Evolutionary conservation across 2,888 invertebrate genomes (phyloP).

Genomic region (Phlogophora meticulosa): DNA sequence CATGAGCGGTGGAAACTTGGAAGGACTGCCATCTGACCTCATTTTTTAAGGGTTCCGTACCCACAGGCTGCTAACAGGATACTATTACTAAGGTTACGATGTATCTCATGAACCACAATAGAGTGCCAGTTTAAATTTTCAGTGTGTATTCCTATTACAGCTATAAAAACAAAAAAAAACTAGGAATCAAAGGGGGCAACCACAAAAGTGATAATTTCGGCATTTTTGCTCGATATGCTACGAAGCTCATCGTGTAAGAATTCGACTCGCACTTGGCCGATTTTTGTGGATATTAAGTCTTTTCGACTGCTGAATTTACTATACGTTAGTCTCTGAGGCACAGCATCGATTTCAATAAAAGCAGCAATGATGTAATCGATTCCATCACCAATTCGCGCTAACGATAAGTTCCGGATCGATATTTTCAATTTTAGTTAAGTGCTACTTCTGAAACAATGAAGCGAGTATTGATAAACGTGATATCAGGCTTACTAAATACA

Average conservation of each 20-base stretch:
- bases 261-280: no score
- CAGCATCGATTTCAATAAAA: background rate
- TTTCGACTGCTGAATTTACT: background rate
- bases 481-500: slow-evolving; percentile 21
- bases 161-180: no score
- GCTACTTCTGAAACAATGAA: slow-evolving; percentile 39
- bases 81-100: no score
- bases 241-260: no score
- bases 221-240: no score
- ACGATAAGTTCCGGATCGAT: slow-evolving; percentile 45
- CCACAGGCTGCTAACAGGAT: no score
- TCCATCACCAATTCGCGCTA: slow-evolving; percentile 14
- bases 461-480: slow-evolving; percentile 25
- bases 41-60: no score
- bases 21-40: background rate
- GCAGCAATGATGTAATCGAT: slow-evolving; percentile 22
- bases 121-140: no score
- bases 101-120: no score
- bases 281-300: background rate
- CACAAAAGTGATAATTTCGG: no score
- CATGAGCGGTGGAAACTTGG: background rate
- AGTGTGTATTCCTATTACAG: no score
- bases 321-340: background rate
- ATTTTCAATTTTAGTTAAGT: slow-evolving; percentile 51
- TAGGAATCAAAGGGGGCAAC: no score